Conservation (phyloP, 2,113 vertebrate genomes). For the Grus americana region DNA sequence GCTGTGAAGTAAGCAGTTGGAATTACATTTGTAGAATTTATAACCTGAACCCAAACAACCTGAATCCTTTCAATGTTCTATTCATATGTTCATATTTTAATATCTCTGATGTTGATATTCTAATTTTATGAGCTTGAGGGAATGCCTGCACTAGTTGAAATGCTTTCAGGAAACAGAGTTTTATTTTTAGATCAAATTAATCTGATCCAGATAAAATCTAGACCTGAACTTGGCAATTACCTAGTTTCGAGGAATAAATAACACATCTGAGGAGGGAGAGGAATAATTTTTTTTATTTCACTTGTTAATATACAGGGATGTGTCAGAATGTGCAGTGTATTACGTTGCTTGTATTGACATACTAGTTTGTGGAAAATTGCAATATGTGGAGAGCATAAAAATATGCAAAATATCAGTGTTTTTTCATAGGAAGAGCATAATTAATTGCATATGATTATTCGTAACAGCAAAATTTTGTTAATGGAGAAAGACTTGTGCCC, state of each 20-base stretch:
- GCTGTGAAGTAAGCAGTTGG: not conserved
- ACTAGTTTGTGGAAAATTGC: not conserved
- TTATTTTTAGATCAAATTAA: slow-evolving; percentile 23
- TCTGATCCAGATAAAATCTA: not conserved
- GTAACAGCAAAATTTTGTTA: not conserved
- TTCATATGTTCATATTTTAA: not conserved
- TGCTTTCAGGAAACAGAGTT: not conserved
- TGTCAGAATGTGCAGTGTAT: not conserved
- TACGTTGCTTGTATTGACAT: not conserved
- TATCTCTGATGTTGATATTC: not conserved
- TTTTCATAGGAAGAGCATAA: not conserved
- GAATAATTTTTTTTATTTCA: not conserved
- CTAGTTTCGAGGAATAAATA: not conserved
- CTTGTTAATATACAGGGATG: not conserved
- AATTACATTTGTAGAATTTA: not conserved
- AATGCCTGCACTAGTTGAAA: not conserved
- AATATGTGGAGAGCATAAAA: not conserved
- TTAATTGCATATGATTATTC: not conserved
- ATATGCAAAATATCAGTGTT: not conserved
- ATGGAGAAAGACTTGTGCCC: not conserved
- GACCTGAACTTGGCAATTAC: not conserved
- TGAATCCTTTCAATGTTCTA: not conserved
- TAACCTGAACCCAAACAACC: not conserved
- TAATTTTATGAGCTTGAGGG: not conserved
- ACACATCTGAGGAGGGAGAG: not conserved